Percentiles rank a stretch among this genome's conserved stretches.
phyloP scores from a whole-genome alignment of 1,140 invertebrate species.

The Caerostris darwini region DNA sequence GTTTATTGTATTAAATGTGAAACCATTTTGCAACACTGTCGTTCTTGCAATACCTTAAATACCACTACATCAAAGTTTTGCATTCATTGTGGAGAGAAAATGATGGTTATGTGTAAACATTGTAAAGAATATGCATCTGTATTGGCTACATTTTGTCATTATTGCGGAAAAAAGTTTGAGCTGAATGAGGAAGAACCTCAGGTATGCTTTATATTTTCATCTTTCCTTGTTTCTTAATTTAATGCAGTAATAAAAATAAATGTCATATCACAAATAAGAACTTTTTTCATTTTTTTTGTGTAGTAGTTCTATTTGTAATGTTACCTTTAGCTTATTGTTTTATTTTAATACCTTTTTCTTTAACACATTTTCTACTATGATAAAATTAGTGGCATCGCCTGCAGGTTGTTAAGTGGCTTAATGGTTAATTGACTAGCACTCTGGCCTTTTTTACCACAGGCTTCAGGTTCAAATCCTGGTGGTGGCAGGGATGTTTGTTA shows the following conservation, averaged over 20 bases:
- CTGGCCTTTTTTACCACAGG: no score
- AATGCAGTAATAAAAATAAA: not conserved
- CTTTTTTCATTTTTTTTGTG: not conserved
- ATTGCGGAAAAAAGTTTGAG: conserved; percentile 42
- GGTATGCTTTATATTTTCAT: not conserved
- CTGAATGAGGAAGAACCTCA: not conserved
- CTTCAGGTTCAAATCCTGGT: no score
- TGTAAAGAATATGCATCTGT: not conserved
- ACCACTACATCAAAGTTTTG: conserved; percentile 34
- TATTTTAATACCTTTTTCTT: no score
- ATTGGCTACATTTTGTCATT: conserved; percentile 51
- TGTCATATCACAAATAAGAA: not conserved
- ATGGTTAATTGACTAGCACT: no score
- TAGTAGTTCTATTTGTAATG: not conserved
- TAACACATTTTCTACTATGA: no score
- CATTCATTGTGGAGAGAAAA: conserved; percentile 54
- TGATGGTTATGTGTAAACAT: not conserved
- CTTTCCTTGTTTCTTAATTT: not conserved
- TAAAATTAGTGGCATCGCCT: no score
- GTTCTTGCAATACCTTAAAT: not conserved
- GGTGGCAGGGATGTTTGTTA: no score
- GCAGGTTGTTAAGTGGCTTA: no score
- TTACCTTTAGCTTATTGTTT: no score
- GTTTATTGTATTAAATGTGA: conserved; percentile 49
- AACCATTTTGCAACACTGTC: not conserved